Conservation (phyloP, 2,113 vertebrate species). For the Semnopithecus entellus region DNA sequence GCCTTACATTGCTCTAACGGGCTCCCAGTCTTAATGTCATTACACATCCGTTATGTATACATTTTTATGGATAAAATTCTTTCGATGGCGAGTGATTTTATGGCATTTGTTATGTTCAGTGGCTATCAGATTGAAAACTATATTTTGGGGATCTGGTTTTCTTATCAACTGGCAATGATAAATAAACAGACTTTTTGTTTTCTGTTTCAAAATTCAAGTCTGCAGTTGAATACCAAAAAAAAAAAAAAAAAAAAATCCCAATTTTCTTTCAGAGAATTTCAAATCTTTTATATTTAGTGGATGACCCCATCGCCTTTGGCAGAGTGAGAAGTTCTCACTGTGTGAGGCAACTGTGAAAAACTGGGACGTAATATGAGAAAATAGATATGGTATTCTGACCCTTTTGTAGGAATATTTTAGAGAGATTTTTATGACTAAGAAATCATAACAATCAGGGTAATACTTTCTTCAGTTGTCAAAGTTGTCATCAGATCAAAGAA, state of each 20-base stretch:
- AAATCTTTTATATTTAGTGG: background rate
- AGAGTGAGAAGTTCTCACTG: background rate
- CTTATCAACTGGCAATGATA: background rate
- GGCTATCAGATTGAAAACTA: background rate
- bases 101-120: background rate
- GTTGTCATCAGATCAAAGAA: background rate
- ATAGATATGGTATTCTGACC: background rate
- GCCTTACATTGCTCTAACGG: background rate
- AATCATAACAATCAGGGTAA: background rate
- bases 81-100: background rate
- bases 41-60: background rate
- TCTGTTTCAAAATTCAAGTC: background rate
- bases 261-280: background rate
- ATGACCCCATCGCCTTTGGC: background rate
- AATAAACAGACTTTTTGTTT: background rate
- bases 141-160: background rate
- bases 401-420: background rate
- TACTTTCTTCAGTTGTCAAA: background rate
- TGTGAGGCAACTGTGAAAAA: background rate
- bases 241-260: background rate
- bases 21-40: background rate
- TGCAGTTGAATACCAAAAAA: background rate
- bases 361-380: background rate
- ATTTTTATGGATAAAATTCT: background rate
- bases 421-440: background rate